Conservation (phyloP, 1,140 invertebrate genomes). For the Zaprionus vittiger region DNA sequence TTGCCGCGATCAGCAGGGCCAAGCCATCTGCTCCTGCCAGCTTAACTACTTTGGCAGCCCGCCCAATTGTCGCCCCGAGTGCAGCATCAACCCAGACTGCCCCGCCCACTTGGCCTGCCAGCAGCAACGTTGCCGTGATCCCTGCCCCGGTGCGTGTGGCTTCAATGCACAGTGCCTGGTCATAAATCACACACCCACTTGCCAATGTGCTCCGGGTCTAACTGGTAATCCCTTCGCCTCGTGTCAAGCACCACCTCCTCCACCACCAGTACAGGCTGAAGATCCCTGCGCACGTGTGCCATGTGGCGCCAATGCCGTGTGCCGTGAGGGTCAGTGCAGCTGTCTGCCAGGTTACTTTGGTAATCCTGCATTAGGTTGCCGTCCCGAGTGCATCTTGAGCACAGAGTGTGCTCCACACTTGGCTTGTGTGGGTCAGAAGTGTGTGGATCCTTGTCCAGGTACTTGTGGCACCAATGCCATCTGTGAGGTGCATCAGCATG, state of each 20-base stretch:
- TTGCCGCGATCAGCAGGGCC: constrained; percentile 85
- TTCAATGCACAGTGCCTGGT: constrained; percentile 89
- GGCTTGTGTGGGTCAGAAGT: constrained; percentile 90
- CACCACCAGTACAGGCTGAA: constrained; percentile 10
- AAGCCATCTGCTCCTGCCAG: constrained; percentile 90
- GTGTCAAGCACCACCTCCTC: constrained; percentile 73
- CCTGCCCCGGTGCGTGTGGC: constrained; percentile 92
- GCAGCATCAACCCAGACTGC: constrained; percentile 90
- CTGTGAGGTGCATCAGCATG: constrained; percentile 91
- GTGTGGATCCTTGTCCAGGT: constrained; percentile 90
- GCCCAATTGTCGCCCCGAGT: constrained; percentile 91
- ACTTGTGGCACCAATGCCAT: constrained; percentile 90
- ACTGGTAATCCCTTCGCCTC: constrained; percentile 85
- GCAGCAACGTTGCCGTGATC: constrained; percentile 91
- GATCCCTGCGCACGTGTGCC: constrained; percentile 87
- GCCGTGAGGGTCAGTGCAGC: constrained; percentile 85
- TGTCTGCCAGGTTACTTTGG: constrained; percentile 89
- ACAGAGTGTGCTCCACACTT: constrained; percentile 90
- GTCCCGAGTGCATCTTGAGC: constrained; percentile 93
- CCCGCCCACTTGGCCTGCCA: constrained; percentile 89
- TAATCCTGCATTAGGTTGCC: constrained; percentile 88
- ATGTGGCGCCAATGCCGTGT: constrained; percentile 88
- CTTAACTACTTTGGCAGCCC: constrained; percentile 90
- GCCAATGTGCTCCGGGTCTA: constrained; percentile 86
- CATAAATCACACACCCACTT: constrained; percentile 88